Conservation (phyloP, 2,797 vertebrate genomes). For the Molossus molossus region DNA sequence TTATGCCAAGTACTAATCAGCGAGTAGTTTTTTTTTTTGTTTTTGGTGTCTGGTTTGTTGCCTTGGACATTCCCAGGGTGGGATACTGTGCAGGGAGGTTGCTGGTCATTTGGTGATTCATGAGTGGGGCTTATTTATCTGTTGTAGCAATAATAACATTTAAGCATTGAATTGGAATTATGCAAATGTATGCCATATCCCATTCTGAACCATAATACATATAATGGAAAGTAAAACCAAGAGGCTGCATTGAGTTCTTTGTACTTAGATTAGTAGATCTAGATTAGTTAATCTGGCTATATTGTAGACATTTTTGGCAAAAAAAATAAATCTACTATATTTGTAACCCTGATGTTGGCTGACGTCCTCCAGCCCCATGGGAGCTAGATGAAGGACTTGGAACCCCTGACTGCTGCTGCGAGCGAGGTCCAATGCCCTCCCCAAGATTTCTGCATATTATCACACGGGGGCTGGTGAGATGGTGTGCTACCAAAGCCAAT, state of each 20-base stretch:
- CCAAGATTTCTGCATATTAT: background rate
- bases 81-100: background rate
- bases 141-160: background rate
- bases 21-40: background rate
- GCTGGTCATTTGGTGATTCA: background rate
- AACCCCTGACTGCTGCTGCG: background rate
- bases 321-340: background rate
- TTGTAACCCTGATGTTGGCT: background rate
- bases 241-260: background rate
- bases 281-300: background rate
- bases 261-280: background rate
- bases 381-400: background rate
- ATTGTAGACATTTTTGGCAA: background rate
- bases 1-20: background rate
- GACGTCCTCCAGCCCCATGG: background rate
- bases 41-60: background rate
- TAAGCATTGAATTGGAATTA: constrained; percentile 4
- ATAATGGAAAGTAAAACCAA: background rate
- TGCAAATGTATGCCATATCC: background rate
- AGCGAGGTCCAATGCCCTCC: background rate
- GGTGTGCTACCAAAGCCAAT: background rate
- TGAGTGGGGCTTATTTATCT: background rate
- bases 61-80: background rate
- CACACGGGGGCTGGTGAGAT: too few species aligned
- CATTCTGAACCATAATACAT: background rate